These are phyloP conservation scores for Drosophila quasianomalipes DNA, from an alignment of 2,888 invertebrate species.

Conservation along the genomic window DNA sequence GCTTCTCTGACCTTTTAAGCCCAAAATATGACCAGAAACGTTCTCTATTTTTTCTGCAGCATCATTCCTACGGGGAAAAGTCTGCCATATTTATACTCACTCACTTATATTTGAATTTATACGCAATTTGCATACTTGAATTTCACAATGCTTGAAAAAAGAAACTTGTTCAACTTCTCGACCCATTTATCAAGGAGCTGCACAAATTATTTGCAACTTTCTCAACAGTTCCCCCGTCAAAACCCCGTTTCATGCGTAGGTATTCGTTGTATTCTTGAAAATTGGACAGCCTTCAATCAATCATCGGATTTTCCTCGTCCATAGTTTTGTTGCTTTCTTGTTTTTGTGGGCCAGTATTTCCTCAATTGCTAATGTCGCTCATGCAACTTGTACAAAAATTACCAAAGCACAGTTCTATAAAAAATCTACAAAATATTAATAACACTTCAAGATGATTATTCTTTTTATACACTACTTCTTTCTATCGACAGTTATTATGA, in stretches of 20 bases:
- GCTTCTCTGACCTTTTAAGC: slow-evolving; percentile 50
- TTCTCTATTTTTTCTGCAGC: slow-evolving; percentile 7
- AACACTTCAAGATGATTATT: neutral
- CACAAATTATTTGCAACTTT: slow-evolving; percentile 34
- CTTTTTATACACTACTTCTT: neutral
- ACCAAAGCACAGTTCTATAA: neutral
- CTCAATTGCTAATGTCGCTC: slow-evolving; percentile 1
- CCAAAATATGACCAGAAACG: slow-evolving; percentile 14
- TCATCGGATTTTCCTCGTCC: slow-evolving; percentile 42
- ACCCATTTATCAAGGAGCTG: slow-evolving; percentile 38
- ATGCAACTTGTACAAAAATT: neutral
- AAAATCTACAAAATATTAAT: neutral
- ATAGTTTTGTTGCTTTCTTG: slow-evolving; percentile 2
- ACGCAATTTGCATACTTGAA: slow-evolving; percentile 50
- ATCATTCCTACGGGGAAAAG: slow-evolving; percentile 26
- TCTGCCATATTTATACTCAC: slow-evolving; percentile 51
- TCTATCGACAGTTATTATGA: neutral
- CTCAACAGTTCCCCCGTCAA: slow-evolving; percentile 3
- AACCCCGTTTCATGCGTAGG: neutral
- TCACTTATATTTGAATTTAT: slow-evolving; percentile 50
- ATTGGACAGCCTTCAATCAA: slow-evolving; percentile 55
- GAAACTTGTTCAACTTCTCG: slow-evolving; percentile 10
- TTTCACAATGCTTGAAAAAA: slow-evolving; percentile 11
- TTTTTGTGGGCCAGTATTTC: neutral
- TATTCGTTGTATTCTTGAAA: slow-evolving; percentile 27